Conservation (phyloP, 2,888 invertebrate genomes). For the Hypselothyrea guttata region DNA sequence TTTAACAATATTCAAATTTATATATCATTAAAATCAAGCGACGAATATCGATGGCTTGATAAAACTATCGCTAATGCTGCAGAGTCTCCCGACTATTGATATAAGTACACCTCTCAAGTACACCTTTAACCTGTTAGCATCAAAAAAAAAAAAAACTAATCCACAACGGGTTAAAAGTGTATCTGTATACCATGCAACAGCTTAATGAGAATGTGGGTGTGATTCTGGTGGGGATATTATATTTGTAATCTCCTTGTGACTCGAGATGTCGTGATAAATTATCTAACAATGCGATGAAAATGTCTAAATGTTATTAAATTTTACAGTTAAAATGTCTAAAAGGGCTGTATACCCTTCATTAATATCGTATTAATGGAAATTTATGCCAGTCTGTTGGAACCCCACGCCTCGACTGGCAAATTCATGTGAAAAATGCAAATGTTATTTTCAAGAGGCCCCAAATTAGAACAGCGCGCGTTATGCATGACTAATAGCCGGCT, state of each 20-base stretch:
- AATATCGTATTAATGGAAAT: constrained; percentile 49
- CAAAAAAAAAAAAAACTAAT: too few relatives aligned
- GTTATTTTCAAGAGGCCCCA: constrained; percentile 57
- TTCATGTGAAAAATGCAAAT: constrained; percentile 63
- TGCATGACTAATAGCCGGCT: constrained; percentile 50
- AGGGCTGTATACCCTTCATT: constrained; percentile 7
- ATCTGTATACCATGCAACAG: constrained; percentile 63
- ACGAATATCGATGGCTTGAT: too few relatives aligned
- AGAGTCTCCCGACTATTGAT: too few relatives aligned
- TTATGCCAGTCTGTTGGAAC: constrained; percentile 30
- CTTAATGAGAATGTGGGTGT: constrained; percentile 10
- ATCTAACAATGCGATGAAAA: constrained; percentile 16
- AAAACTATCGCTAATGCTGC: too few relatives aligned
- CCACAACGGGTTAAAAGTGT: constrained; percentile 19
- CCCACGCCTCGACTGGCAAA: constrained; percentile 12
- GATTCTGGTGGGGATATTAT: constrained; percentile 15
- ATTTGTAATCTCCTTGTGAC: constrained; percentile 28
- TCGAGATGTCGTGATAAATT: constrained; percentile 25
- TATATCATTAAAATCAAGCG: too few relatives aligned
- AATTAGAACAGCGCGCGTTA: constrained; percentile 59
- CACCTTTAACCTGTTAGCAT: too few relatives aligned
- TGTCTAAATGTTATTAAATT: not conserved
- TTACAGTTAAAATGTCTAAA: constrained; percentile 8
- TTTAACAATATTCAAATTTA: too few relatives aligned
- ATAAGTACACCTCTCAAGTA: not conserved